Evolutionary conservation across 2,113 vertebrate genomes (phyloP).

Genomic region (Bubo scandiacus): DNA sequence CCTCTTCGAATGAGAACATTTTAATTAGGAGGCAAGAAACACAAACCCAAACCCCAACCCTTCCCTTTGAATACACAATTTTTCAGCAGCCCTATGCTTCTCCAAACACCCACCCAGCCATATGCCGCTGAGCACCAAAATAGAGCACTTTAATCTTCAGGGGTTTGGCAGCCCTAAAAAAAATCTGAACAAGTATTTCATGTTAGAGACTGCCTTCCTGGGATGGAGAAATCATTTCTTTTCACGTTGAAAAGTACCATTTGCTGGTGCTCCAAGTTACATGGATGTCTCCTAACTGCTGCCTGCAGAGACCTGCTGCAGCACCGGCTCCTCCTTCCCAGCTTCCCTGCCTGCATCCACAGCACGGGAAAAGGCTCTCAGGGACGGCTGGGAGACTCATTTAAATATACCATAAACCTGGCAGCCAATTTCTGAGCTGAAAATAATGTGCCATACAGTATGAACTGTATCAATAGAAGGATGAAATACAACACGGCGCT

Average conservation of each 20-base stretch:
- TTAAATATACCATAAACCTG: fast-evolving
- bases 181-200: neutral
- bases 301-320: neutral
- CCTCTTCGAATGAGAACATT: neutral
- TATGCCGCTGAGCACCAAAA: neutral
- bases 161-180: neutral
- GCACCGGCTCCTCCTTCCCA: neutral
- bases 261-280: fast-evolving
- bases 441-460: neutral
- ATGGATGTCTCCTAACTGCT: fast-evolving
- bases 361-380: fast-evolving
- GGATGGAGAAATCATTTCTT: neutral
- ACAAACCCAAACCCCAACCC: neutral
- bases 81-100: neutral
- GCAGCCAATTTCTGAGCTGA: neutral
- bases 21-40: neutral
- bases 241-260: fast-evolving
- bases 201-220: neutral
- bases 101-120: conserved; percentile 30
- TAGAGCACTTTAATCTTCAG: neutral
- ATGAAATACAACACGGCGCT: neutral
- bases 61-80: neutral
- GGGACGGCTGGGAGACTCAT: neutral
- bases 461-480: neutral
- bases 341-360: neutral